Base-by-base conservation (phyloP, 2,888 invertebrate genomes). In the Synergus itoensis region DNA sequence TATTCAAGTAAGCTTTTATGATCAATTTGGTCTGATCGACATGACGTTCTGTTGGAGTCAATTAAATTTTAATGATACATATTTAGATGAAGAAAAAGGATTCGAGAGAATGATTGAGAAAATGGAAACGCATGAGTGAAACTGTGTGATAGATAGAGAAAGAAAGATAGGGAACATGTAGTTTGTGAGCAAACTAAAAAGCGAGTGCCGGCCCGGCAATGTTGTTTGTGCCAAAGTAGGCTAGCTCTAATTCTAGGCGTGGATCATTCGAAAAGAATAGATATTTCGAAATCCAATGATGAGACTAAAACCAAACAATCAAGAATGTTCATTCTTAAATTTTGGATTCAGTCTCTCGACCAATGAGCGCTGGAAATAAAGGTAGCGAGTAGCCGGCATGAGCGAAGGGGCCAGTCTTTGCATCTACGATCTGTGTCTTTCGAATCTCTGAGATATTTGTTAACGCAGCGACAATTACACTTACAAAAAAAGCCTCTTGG, bases 381-480 rank as follows among this genome's bases (percentile, higher is more conserved):
- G 84, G 83, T 88, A 88, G 86, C 83, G 85, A 89, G 85, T 88
- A 88, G 91, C 91, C 91, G 91, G 91, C 92, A 92, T 89, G 88
- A 92, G 92, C 92, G 89, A 91, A 88, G 92, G 92, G 92, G 92
- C 92, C 92, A 92, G 91, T 91, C 90, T 90, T 91, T 91, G 87
- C 88, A 89, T 88, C 88, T 88, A 89, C 87, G 89, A 91, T 90
- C 90, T 91, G 88, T 88, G 88, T 91, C 88, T 91, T 91, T 90
- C 88, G 90, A 91, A 91, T 91, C 90, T 91, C 73, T 73, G 53
- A 73, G 48, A 69, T 69, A 48, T 69, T 18, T 69, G 69, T 45
- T 69, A 69, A 69, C 16, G 48, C 45, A 69, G 73, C 73, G 73
- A 84, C 83, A 87, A 84, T 85, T 87, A 87, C 85, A 84, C 79